Evolutionary conservation across 2,797 vertebrate species (phyloP).

Genomic region (Atherinosoma microstoma): DNA sequence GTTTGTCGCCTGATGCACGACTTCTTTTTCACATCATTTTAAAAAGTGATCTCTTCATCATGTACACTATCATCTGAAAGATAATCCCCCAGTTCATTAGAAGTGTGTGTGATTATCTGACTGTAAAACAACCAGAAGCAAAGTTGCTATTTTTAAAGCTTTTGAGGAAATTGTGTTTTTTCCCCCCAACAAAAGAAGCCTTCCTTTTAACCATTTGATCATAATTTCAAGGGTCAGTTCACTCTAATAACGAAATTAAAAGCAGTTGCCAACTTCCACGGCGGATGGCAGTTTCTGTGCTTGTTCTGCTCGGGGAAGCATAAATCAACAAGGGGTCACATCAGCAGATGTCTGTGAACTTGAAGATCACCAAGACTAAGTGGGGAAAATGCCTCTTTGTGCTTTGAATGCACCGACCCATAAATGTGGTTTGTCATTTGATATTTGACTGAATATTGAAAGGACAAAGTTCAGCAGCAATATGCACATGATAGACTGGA

Average conservation of each 20-base stretch:
- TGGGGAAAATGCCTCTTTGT: conserved; percentile 10
- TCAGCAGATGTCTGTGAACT: background rate
- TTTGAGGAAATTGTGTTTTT: background rate
- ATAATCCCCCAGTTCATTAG: background rate
- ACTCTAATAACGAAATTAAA: conserved; percentile 11
- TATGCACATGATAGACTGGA: conserved; percentile 26
- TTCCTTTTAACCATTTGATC: conserved; percentile 7
- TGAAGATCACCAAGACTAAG: conserved; percentile 11
- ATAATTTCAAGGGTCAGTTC: conserved; percentile 25
- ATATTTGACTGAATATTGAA: conserved; percentile 68
- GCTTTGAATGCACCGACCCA: conserved; percentile 49
- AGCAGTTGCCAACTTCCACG: background rate
- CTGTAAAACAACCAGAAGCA: background rate
- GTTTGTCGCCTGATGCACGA: conserved; percentile 12
- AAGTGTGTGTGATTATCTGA: background rate
- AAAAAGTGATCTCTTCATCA: conserved; percentile 24
- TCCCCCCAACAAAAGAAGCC: background rate
- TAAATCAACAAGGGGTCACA: conserved; percentile 14
- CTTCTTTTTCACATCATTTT: conserved; percentile 19
- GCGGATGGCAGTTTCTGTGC: conserved; percentile 5
- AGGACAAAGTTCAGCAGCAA: conserved; percentile 58
- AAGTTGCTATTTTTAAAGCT: background rate
- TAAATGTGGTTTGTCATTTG: conserved; percentile 67
- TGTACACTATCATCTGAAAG: background rate
- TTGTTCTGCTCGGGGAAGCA: conserved; percentile 10